Evolutionary conservation across 1,140 invertebrate species (phyloP).

Genomic region (Phenacoccus solenopsis): DNA sequence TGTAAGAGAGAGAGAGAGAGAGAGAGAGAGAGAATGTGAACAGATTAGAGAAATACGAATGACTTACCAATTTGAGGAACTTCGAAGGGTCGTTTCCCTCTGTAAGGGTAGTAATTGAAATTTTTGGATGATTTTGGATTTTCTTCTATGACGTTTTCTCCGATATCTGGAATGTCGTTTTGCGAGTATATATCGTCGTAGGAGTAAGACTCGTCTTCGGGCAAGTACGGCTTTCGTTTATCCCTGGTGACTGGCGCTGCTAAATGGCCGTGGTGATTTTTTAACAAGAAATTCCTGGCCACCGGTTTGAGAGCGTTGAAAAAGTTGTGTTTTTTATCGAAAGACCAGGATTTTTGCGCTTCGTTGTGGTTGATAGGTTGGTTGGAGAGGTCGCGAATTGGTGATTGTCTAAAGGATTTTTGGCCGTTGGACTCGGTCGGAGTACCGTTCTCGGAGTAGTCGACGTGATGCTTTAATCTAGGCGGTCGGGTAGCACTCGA

Average conservation of each 20-base stretch:
- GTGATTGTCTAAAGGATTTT: background rate
- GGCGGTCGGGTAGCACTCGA: background rate
- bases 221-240: background rate
- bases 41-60: too few species aligned
- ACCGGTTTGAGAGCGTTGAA: background rate
- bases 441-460: background rate
- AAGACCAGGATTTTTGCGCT: background rate
- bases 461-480: background rate
- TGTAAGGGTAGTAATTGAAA: constrained; percentile 5
- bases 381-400: background rate
- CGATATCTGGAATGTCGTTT: background rate
- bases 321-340: constrained; percentile 7
- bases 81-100: constrained; percentile 9
- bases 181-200: background rate
- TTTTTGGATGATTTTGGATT: constrained; percentile 6
- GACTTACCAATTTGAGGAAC: constrained; percentile 13
- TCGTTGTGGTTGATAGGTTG: background rate
- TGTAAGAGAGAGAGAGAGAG: too few species aligned
- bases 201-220: background rate
- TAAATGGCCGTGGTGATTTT: background rate
- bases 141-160: constrained; percentile 1
- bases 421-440: background rate
- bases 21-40: too few species aligned
- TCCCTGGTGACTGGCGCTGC: background rate
- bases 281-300: background rate